Evolutionary conservation across 2,113 vertebrate species (phyloP).

Genomic region (Morone chrysops): DNA sequence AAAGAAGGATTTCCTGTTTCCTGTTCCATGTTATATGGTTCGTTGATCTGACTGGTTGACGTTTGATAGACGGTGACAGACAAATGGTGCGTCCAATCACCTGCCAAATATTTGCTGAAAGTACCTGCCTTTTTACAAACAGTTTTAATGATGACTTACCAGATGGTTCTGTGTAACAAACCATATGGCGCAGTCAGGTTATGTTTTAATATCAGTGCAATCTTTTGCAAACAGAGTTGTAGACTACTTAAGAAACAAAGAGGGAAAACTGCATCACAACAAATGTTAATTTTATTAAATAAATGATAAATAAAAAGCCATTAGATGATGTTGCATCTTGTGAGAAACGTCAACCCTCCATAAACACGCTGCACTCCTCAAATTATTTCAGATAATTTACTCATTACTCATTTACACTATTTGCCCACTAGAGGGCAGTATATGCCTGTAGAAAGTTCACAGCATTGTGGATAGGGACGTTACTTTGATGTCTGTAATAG

Average conservation of each 20-base stretch:
- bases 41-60: no score
- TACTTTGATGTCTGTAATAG: not conserved
- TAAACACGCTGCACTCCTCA: not conserved
- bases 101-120: no score
- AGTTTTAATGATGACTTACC: no score
- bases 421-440: conserved; percentile 53
- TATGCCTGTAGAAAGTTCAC: not conserved
- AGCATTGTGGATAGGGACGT: not conserved
- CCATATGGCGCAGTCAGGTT: no score
- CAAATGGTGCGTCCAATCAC: no score
- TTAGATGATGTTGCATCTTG: not conserved
- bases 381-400: not conserved
- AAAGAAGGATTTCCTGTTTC: no score
- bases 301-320: not conserved
- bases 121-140: no score
- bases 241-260: not conserved
- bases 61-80: no score
- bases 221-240: not conserved
- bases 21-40: no score
- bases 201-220: no score
- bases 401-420: not conserved
- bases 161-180: no score
- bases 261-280: not conserved
- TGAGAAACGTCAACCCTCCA: not conserved
- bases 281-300: not conserved